Evolutionary conservation across 2,888 invertebrate species (phyloP).

Genomic region (Sthenelais limicola): DNA sequence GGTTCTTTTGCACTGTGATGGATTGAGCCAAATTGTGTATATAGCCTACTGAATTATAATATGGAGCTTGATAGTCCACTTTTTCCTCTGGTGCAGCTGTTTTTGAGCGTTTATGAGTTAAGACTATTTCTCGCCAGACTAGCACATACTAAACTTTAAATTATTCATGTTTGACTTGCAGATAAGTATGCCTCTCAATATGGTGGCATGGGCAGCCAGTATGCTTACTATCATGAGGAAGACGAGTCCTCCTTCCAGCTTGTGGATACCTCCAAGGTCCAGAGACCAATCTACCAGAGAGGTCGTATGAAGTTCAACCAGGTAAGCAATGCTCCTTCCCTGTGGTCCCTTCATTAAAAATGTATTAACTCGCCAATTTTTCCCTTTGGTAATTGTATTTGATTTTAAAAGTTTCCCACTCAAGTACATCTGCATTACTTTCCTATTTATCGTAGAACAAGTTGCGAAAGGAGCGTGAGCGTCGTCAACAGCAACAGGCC

Average conservation of each 20-base stretch:
- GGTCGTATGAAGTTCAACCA: constrained; percentile 78
- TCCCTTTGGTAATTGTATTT: not conserved
- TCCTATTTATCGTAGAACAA: constrained; percentile 60
- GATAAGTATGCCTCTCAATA: constrained; percentile 72
- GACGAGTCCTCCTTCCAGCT: constrained; percentile 98
- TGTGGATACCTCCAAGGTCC: constrained; percentile 86
- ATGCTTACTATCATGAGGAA: constrained; percentile 98
- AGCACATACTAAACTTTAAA: too few relatives aligned
- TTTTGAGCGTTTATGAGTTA: too few relatives aligned
- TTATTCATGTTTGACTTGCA: constrained; percentile 56
- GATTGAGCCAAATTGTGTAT: too few relatives aligned
- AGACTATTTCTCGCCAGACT: too few relatives aligned
- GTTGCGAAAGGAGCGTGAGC: constrained; percentile 82
- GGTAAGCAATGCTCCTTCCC: constrained; percentile 52
- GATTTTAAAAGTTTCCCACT: constrained; percentile 1
- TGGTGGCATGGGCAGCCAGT: constrained; percentile 84
- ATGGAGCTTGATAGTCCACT: too few relatives aligned
- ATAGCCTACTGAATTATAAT: too few relatives aligned
- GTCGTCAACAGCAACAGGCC: constrained; percentile 76
- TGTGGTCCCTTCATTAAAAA: not conserved
- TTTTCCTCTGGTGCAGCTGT: too few relatives aligned
- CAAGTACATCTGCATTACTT: too few relatives aligned
- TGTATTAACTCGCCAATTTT: too few relatives aligned
- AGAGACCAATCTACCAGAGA: constrained; percentile 83
- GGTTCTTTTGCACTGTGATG: too few relatives aligned